Percentiles rank a stretch among this genome's conserved stretches.
Conservation (phyloP, 2,888 invertebrate species). For the Eustalomyia histrio region DNA sequence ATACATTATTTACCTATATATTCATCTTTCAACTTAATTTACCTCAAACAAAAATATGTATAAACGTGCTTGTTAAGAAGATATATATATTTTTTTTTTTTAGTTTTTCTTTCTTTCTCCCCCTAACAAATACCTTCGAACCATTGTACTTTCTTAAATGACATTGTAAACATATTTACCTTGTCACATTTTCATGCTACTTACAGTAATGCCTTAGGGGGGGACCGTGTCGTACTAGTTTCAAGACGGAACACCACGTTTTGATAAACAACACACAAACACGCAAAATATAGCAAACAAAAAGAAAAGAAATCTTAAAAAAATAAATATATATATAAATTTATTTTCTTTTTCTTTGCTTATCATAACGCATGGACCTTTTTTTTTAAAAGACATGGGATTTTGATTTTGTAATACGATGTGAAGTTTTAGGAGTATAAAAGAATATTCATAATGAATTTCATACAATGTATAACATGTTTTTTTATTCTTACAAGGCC, state of each 20-base stretch:
- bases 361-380: constrained; percentile 14
- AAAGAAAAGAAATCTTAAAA: background rate
- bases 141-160: constrained; percentile 1
- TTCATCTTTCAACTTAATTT: no score
- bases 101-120: no score
- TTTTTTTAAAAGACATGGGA: background rate
- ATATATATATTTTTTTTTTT: no score
- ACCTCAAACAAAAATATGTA: no score
- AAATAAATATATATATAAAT: background rate
- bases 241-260: background rate
- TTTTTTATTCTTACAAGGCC: background rate
- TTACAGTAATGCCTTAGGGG: constrained; percentile 18
- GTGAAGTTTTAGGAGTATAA: background rate
- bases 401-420: constrained; percentile 7
- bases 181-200: constrained; percentile 27
- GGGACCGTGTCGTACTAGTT: background rate
- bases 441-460: no score
- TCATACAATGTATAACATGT: constrained; percentile 6
- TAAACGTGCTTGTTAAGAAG: no score
- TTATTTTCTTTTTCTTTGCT: background rate
- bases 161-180: constrained; percentile 31
- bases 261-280: background rate
- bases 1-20: no score
- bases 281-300: background rate
- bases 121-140: background rate